Base-by-base conservation (phyloP, 92 coral and sea anemone genomes). In the Epizoanthus ramosus region DNA sequence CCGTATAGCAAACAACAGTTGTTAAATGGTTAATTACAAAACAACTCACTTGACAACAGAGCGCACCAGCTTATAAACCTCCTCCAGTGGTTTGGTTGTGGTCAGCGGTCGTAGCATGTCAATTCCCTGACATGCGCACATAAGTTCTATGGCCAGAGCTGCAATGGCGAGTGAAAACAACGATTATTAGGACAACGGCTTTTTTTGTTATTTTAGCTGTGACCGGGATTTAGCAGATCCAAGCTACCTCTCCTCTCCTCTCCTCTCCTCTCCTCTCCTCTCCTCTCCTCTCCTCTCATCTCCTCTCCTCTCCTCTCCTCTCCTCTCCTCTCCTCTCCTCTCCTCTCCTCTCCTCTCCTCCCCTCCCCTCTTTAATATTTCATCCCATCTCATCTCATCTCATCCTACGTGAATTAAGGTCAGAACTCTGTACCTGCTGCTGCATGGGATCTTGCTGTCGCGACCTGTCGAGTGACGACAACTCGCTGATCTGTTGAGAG, bases 111-210 rank as follows among this genome's bases (percentile, higher is more conserved):
- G 91, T 57, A 94, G 75, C 61, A 96, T 83, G 69, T 96, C 97
- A 53, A 96, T 94, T 53, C 97, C 99, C 77, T 96, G 99, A 63
- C 99, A 96, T 5, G 99, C 98, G 2, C 88, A 85, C 57, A 96
- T 71, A 14, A 96, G 79, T 71, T 96, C 99, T 52, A 96, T 88
- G 18, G 99, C 97, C 28, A 96, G 86, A 66, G 85, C 99, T 96
- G 81, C 45, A 47, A 68, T 54, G 54, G 58, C 56, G 53, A 58
- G 37, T 28, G 37, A 41, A 71, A 47, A 73, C 22, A 75, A 18
- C n/a, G 12, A 18, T 63, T 50, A 50, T 2, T 37, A 37, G 43
- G 43, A 37, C 43, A 37, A 6, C 43, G 43, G 43, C 12, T 47
- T 47, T 47, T 9, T 50, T 13, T 50, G 15, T 50, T 50, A 50